Conservation (phyloP, 2,797 vertebrate species). For the Lithobates sylvaticus region DNA sequence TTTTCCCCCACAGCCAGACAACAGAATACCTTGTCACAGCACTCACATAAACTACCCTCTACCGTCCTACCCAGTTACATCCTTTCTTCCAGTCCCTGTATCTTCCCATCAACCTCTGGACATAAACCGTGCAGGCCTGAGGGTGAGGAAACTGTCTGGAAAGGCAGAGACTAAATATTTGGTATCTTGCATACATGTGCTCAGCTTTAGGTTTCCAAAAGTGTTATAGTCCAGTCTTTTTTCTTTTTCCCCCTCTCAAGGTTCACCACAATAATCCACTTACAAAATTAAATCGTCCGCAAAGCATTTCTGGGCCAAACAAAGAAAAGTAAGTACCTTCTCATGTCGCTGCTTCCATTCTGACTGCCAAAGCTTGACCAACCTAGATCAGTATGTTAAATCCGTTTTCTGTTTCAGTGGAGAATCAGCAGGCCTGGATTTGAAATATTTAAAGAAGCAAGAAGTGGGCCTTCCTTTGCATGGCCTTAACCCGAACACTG, state of each 20-base stretch:
- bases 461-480: slow-evolving; percentile 87
- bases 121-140: neutral
- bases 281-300: neutral
- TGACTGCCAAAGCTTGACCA: no score
- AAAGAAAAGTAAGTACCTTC: slow-evolving; percentile 52
- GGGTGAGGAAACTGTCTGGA: neutral
- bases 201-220: neutral
- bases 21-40: slow-evolving; percentile 71
- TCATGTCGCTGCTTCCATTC: neutral
- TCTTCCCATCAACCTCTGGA: slow-evolving; percentile 62
- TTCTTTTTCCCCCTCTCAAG: neutral
- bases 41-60: slow-evolving; percentile 75
- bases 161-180: neutral
- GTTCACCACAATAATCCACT: slow-evolving; percentile 42
- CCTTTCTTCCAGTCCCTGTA: slow-evolving; percentile 63
- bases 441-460: slow-evolving; percentile 90
- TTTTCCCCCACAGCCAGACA: slow-evolving; percentile 74
- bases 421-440: slow-evolving; percentile 81
- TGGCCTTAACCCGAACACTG: slow-evolving; percentile 80
- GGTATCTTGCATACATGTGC: neutral
- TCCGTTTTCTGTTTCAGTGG: slow-evolving; percentile 68
- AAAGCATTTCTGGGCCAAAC: slow-evolving; percentile 21
- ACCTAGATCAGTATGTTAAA: no score
- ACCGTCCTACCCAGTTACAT: slow-evolving; percentile 78
- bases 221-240: neutral